A percentile compares a stretch with the other conserved stretches of the same genome.
phyloP scores from a whole-genome alignment of 2,797 vertebrate species.

The Tragelaphus oryx region DNA sequence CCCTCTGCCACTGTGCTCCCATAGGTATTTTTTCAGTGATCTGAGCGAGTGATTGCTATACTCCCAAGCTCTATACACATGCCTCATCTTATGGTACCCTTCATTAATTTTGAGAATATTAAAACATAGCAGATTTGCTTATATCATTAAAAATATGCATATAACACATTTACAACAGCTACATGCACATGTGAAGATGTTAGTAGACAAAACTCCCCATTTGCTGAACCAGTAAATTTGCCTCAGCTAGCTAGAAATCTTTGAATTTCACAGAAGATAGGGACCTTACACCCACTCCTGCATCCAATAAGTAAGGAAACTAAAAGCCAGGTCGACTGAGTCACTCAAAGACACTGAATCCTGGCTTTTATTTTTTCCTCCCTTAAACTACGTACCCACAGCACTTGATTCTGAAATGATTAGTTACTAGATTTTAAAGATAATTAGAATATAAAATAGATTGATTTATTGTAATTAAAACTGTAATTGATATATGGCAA shows the following conservation, averaged over 20 bases:
- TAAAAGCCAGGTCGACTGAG: neutral
- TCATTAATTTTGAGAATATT: neutral
- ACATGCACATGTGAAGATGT: neutral
- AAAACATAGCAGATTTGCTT: neutral
- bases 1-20: neutral
- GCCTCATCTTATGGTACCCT: neutral
- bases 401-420: neutral
- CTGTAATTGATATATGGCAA: neutral
- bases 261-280: neutral
- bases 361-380: neutral
- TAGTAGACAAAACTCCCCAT: neutral
- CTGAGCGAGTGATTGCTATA: accelerated
- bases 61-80: neutral
- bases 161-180: neutral
- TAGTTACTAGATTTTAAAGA: neutral
- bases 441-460: neutral
- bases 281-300: neutral
- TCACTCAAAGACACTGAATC: neutral
- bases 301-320: neutral
- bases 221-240: neutral
- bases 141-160: neutral
- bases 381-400: neutral
- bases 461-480: neutral
- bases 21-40: neutral
- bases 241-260: neutral